A percentile compares a stretch with the other conserved stretches of the same genome.
phyloP scores from a whole-genome alignment of 2,888 invertebrate genomes.

The Electrophaes corylata region DNA sequence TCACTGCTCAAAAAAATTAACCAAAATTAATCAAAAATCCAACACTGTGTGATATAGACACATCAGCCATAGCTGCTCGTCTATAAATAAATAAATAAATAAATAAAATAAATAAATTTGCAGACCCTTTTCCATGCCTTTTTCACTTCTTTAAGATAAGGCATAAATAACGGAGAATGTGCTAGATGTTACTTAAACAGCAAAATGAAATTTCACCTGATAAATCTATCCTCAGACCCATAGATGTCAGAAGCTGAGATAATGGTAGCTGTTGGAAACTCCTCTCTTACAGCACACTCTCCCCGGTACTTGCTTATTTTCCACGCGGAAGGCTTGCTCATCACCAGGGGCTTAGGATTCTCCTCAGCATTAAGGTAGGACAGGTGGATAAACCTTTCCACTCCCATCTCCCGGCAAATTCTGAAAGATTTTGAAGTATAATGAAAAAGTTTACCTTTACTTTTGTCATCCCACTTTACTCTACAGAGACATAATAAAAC shows the following conservation, averaged over 20 bases:
- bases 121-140: too few relatives aligned
- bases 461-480: too few relatives aligned
- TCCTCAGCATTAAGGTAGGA: conserved; percentile 93
- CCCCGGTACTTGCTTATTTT: conserved; percentile 92
- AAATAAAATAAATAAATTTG: too few relatives aligned
- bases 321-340: conserved; percentile 90
- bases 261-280: conserved; percentile 98
- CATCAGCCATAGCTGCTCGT: too few relatives aligned
- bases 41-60: too few relatives aligned
- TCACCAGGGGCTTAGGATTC: conserved; percentile 87
- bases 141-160: too few relatives aligned
- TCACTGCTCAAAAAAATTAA: too few relatives aligned
- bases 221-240: conserved; percentile 95
- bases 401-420: conserved; percentile 89
- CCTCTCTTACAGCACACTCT: conserved; percentile 95
- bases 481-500: too few relatives aligned
- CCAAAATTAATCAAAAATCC: too few relatives aligned
- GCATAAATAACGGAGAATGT: too few relatives aligned
- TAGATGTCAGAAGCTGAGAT: conserved; percentile 96
- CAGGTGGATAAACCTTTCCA: conserved; percentile 96
- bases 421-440: conserved; percentile 52
- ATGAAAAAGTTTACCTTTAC: background rate
- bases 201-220: conserved; percentile 73
- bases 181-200: too few relatives aligned
- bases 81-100: too few relatives aligned